Evolutionary conservation across 2,113 vertebrate species (phyloP).

Genomic region (Poecile atricapillus): DNA sequence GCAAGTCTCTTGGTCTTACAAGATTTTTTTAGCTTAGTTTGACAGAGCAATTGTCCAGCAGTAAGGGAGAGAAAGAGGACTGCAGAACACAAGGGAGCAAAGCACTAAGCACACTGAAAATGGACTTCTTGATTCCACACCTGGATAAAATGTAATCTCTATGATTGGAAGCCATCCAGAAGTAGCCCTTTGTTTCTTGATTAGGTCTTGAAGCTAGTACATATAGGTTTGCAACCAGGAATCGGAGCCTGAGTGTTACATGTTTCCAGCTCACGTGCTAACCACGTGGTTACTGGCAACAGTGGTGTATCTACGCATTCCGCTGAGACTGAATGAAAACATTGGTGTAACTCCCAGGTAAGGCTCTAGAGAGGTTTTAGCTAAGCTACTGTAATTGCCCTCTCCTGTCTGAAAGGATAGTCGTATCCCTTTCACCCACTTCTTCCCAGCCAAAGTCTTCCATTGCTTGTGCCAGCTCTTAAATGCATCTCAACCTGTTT

Average conservation of each 20-base stretch:
- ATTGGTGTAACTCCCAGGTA: not conserved
- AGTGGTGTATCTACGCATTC: not conserved
- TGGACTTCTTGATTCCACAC: not conserved
- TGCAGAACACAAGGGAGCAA: not conserved
- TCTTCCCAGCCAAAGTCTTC: not conserved
- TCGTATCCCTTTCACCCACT: not conserved
- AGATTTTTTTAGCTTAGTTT: not conserved
- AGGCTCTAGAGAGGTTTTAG: not conserved
- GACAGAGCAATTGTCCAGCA: not conserved
- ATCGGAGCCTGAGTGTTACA: not conserved
- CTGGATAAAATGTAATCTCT: not conserved
- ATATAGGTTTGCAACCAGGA: not conserved
- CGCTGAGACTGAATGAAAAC: not conserved
- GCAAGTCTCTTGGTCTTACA: not conserved
- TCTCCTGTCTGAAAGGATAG: rapidly evolving
- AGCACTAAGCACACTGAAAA: not conserved
- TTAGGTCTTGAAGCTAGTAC: not conserved
- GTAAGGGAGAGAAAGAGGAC: not conserved
- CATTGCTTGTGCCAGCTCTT: not conserved
- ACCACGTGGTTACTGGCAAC: not conserved
- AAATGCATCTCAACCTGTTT: not conserved
- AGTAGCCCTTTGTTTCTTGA: not conserved
- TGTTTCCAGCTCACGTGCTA: not conserved
- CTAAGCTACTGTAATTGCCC: not conserved
- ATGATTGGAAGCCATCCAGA: not conserved